Evolutionary conservation across 2,888 invertebrate genomes (phyloP).

Genomic region (Lagria hirta): DNA sequence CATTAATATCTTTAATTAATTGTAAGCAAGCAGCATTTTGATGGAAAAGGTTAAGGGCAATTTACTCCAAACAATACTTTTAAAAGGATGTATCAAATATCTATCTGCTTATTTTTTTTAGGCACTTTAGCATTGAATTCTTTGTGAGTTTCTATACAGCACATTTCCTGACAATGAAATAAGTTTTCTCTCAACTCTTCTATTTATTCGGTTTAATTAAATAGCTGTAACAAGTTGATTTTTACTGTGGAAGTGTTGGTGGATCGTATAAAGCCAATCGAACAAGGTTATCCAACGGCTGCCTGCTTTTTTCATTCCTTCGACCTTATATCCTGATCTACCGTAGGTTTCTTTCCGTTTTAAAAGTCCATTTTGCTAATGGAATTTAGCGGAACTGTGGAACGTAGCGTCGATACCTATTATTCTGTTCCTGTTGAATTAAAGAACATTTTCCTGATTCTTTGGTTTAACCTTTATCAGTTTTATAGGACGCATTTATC

Average conservation of each 20-base stretch:
- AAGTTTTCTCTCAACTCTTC: background rate
- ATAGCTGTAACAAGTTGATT: slow-evolving; percentile 12
- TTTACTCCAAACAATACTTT: slow-evolving; percentile 2
- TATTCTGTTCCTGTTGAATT: slow-evolving; percentile 47
- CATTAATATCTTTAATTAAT: too few species aligned
- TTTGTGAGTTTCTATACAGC: background rate
- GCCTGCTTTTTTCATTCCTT: slow-evolving; percentile 2
- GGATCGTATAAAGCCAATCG: slow-evolving; percentile 10
- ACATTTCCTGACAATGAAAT: background rate
- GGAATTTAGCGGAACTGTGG: slow-evolving; percentile 43
- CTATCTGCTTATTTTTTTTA: slow-evolving; percentile 2
- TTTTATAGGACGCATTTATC: slow-evolving; percentile 41
- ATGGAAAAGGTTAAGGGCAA: slow-evolving; percentile 1
- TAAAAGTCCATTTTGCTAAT: slow-evolving; percentile 52
- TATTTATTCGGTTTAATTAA: slow-evolving; percentile 17
- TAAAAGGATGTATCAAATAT: slow-evolving; percentile 3
- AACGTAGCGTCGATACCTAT: slow-evolving; percentile 42
- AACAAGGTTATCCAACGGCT: slow-evolving; percentile 8
- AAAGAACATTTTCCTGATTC: slow-evolving; percentile 46
- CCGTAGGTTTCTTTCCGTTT: slow-evolving; percentile 34
- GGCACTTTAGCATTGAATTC: background rate
- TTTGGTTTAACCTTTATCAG: slow-evolving; percentile 40
- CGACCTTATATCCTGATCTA: slow-evolving; percentile 16
- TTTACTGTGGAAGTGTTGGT: slow-evolving; percentile 12
- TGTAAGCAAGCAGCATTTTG: too few species aligned